phyloP scores from a whole-genome alignment of 2,797 vertebrate genomes.

The Poeciliopsis presidionis region DNA sequence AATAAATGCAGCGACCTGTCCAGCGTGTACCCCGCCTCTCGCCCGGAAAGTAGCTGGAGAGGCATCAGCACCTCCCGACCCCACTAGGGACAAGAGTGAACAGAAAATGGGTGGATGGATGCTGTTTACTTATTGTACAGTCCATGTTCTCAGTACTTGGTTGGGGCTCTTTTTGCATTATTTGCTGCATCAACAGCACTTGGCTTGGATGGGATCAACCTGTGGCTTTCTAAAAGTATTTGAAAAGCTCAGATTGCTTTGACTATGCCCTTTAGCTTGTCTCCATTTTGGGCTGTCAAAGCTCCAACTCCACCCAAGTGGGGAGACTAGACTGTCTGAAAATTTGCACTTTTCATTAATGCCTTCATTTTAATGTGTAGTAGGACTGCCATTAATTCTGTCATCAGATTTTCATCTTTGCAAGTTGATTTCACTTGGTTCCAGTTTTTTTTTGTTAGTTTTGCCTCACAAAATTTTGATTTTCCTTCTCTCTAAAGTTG shows the following conservation, averaged over 20 bases:
- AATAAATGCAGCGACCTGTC: neutral
- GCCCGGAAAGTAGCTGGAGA: too few species aligned
- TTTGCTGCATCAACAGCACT: neutral
- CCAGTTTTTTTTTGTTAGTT: neutral
- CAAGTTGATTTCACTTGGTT: neutral
- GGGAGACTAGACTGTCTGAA: neutral
- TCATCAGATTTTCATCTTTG: neutral
- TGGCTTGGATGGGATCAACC: neutral
- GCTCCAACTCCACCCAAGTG: neutral
- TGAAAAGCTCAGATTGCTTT: neutral
- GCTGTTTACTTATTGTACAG: neutral
- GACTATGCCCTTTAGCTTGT: neutral
- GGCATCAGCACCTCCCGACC: too few species aligned
- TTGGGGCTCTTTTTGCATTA: neutral
- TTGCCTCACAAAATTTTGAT: neutral
- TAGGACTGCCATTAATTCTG: neutral
- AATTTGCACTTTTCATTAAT: neutral
- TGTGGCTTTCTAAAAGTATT: neutral
- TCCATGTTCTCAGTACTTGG: neutral
- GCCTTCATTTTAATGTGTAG: neutral
- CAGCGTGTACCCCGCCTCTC: too few species aligned
- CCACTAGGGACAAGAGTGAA: too few species aligned
- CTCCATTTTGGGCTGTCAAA: neutral
- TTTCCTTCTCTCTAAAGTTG: neutral
- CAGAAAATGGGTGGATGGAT: too few species aligned